Evolutionary conservation across 1,140 invertebrate genomes (phyloP).

Genomic region (Oryctes rhinoceros): DNA sequence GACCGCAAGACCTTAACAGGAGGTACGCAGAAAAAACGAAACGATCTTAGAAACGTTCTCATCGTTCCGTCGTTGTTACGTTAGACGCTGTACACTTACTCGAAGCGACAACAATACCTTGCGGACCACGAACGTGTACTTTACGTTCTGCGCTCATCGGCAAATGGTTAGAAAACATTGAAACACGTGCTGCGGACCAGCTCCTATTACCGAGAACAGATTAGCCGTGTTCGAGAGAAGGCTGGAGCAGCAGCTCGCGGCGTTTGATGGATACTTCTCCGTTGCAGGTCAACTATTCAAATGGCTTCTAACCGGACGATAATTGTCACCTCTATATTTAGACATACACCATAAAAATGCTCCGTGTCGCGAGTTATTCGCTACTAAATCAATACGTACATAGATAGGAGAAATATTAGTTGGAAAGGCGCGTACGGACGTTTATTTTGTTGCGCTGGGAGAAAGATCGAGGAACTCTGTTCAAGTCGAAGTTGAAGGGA

Average conservation of each 20-base stretch:
- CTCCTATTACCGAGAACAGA: conserved; percentile 29
- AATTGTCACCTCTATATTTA: conserved; percentile 37
- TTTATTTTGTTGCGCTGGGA: neutral
- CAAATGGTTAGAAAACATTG: conserved; percentile 6
- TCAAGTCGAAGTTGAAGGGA: neutral
- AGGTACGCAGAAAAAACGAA: neutral
- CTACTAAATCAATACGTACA: conserved; percentile 10
- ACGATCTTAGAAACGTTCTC: neutral
- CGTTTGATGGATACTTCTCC: conserved; percentile 2
- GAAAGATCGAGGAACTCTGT: neutral
- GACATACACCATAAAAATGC: conserved; percentile 8
- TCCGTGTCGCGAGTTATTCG: neutral
- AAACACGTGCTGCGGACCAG: conserved; percentile 11
- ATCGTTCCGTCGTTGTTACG: neutral
- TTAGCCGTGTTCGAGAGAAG: neutral
- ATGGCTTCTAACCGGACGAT: conserved; percentile 35
- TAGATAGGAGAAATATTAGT: neutral
- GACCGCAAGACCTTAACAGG: neutral
- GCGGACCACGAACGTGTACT: neutral
- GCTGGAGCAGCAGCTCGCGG: neutral
- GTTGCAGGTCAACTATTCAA: conserved; percentile 30
- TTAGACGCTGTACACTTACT: neutral
- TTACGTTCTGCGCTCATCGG: neutral
- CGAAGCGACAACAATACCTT: conserved; percentile 11
- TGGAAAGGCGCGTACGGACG: neutral